These are phyloP conservation scores for Molorchus minor DNA, from an alignment of 2,888 invertebrate species.

Conservation along the genomic window DNA sequence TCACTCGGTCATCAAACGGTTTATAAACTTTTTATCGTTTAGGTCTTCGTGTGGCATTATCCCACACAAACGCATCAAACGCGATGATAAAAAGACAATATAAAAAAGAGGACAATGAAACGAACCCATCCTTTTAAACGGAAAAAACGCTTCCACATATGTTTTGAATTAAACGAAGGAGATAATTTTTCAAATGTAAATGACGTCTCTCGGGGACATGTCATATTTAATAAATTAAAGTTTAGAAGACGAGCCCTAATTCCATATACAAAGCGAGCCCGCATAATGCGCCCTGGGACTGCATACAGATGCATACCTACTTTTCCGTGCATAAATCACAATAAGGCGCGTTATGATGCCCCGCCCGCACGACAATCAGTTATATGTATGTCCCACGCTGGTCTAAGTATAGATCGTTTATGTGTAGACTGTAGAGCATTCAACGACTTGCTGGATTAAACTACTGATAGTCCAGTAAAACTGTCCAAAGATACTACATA, in stretches of 20 bases:
- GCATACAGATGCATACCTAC: constrained; percentile 31
- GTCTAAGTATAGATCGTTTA: constrained; percentile 10
- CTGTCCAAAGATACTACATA: too few relatives aligned
- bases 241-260: constrained; percentile 18
- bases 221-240: constrained; percentile 13
- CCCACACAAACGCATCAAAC: background rate
- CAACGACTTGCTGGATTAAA: too few relatives aligned
- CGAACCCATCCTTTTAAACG: background rate
- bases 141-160: background rate
- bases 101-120: background rate
- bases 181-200: constrained; percentile 18
- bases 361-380: constrained; percentile 20
- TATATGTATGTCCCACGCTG: constrained; percentile 8
- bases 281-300: constrained; percentile 40
- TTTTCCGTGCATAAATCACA: constrained; percentile 42
- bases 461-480: too few relatives aligned
- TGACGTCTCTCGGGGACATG: background rate
- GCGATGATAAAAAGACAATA: background rate
- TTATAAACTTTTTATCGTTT: too few relatives aligned
- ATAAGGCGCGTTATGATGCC: constrained; percentile 30
- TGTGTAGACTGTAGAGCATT: too few relatives aligned
- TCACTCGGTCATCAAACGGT: too few relatives aligned
- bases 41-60: background rate
- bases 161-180: background rate
- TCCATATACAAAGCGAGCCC: constrained; percentile 33